These are phyloP conservation scores for Umimayanthus kanabou DNA, from an alignment of 92 coral and sea anemone genomes.

Conservation along the genomic window DNA sequence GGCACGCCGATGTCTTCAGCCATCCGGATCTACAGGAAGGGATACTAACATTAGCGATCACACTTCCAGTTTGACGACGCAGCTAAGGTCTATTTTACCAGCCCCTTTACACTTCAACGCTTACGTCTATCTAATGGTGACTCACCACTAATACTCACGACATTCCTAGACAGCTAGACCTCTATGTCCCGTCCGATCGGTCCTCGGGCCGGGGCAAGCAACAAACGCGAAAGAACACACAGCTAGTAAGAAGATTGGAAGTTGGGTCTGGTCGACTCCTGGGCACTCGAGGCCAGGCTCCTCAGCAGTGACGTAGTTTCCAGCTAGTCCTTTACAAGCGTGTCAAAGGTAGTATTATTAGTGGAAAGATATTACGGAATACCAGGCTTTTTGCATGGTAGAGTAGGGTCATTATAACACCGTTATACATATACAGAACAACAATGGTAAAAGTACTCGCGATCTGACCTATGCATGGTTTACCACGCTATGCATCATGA, in stretches of 20 bases:
- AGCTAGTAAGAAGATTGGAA: constrained; percentile 38
- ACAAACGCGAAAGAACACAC: constrained; percentile 39
- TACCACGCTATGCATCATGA: not conserved
- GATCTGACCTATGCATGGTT: not conserved
- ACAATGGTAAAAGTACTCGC: not conserved
- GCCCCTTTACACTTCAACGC: not conserved
- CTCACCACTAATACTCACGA: constrained; percentile 50
- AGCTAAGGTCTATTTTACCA: not conserved
- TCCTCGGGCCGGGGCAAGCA: constrained; percentile 42
- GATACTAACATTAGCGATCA: not conserved
- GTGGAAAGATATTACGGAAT: constrained; percentile 25
- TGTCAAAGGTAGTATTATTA: constrained; percentile 45
- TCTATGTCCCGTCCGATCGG: constrained; percentile 44
- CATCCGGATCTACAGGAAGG: constrained; percentile 63
- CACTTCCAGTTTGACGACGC: not conserved
- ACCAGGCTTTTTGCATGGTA: not conserved
- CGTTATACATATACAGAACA: not conserved
- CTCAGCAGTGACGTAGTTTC: constrained; percentile 38
- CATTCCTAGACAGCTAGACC: constrained; percentile 33
- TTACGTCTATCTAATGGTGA: not conserved
- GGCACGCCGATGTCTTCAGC: constrained; percentile 75
- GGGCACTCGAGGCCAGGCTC: constrained; percentile 36
- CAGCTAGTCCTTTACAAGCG: constrained; percentile 47
- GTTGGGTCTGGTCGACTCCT: constrained; percentile 31
- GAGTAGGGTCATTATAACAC: not conserved